Evolutionary conservation across 2,888 invertebrate genomes (phyloP), one percentile per base, ranked within the genome.

Genomic region (Eupeodes latifasciatus): DNA sequence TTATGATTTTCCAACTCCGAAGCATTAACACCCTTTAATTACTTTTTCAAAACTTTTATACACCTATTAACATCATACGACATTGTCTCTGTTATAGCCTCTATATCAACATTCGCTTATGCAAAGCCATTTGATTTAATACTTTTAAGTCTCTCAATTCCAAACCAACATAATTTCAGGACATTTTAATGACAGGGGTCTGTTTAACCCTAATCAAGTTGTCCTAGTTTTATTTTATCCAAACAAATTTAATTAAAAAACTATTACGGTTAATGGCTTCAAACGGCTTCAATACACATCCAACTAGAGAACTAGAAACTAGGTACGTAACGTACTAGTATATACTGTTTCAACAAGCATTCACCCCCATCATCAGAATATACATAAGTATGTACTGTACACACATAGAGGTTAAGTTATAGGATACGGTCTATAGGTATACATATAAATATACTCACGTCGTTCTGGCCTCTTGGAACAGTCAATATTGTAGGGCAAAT

Each of bases 401-500:
- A 40, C 9, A 40, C 40, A 40, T 40, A 9, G 40, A 40, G 40
- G 40, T 40, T 40, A 40, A 9, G 40, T 40, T 5, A 27, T 27
- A 40, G 40, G 34, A 14, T 59, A 14, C 36, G 34, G 14, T 47
- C 47, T 47, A n/a, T n/a, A 59, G 6, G 14, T 27, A 34, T 59
- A 6, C 14, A 14, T 34, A 14, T 53, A 27, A 5, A 14, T 14
- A 19, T 84, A 96, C 97, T 96, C 94, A 98, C 98, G 98, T 89
- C 96, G 94, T 91, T 96, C 96, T 10, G 96, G 95, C 84, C 98
- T 95, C 89, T 96, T 95, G 0, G 95, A 95, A 94, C 98, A 98
- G 93, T 98, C 98, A 84, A 98, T 96, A 91, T 97, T 97, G 93
- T 97, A 97, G 0, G 97, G 97, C 89, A 97, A 94, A 93, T 98